phyloP scores from a whole-genome alignment of 1,140 invertebrate genomes.

The Akabosia matsudoensis region DNA sequence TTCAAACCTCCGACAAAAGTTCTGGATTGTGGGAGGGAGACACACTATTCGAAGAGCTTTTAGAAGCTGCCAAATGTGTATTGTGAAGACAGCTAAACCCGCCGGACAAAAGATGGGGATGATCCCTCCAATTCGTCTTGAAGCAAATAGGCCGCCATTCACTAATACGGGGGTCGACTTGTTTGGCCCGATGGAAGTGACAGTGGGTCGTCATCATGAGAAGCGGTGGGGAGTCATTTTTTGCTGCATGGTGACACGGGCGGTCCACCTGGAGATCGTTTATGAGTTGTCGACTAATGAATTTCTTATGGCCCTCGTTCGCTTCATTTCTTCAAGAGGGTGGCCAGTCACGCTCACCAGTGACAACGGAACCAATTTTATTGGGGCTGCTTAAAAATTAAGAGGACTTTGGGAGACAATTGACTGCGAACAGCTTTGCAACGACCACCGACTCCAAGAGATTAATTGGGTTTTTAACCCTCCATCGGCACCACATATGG shows the following conservation, averaged over 20 bases:
- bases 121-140: neutral
- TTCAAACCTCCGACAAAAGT: no score
- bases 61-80: no score
- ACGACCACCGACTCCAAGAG: neutral
- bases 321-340: constrained; percentile 46
- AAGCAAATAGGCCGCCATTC: neutral
- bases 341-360: neutral
- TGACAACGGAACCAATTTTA: neutral
- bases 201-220: neutral
- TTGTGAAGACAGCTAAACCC: neutral
- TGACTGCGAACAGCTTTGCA: neutral
- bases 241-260: constrained; percentile 43
- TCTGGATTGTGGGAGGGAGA: no score
- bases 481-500: neutral
- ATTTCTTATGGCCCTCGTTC: constrained; percentile 42
- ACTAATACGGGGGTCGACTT: neutral
- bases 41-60: no score
- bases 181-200: neutral
- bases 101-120: neutral
- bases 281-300: no score
- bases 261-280: constrained; percentile 47
- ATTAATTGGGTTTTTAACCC: neutral
- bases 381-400: neutral
- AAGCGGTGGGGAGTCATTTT: constrained; percentile 33
- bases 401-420: neutral